phyloP scores from a whole-genome alignment of 2,797 vertebrate species.

The Taenioides sp. region DNA sequence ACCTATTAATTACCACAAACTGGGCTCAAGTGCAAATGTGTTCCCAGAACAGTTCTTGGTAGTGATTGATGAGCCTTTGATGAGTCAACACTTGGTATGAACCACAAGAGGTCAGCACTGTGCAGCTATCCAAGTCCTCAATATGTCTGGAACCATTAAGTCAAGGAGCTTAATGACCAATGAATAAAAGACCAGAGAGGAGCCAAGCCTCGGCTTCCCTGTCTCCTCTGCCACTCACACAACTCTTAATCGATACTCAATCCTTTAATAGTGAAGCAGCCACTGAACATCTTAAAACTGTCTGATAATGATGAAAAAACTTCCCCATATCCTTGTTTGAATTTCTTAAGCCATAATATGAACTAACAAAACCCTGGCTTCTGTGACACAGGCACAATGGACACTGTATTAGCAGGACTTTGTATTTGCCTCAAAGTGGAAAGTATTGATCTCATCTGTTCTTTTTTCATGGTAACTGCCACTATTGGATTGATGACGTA shows the following conservation, averaged over 20 bases:
- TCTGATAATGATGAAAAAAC: conserved; percentile 19
- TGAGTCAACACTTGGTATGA: conserved; percentile 8
- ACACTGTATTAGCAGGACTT: too few species aligned
- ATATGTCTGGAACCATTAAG: conserved; percentile 31
- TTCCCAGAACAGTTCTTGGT: conserved; percentile 2
- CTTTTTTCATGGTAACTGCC: too few species aligned
- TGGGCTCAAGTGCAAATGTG: background rate
- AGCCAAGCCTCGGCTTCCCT: conserved; percentile 32
- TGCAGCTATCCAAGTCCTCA: conserved; percentile 24
- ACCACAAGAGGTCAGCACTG: conserved; percentile 49
- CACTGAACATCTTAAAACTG: conserved; percentile 14
- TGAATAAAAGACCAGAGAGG: conserved; percentile 24
- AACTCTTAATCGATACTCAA: conserved; percentile 49
- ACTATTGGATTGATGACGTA: too few species aligned
- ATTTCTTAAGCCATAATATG: background rate
- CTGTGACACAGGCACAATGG: too few species aligned
- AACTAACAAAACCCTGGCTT: background rate
- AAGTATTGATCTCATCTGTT: too few species aligned
- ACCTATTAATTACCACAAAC: background rate
- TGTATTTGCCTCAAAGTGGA: too few species aligned
- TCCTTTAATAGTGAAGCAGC: conserved; percentile 50
- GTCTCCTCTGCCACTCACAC: conserved; percentile 32
- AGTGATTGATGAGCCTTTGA: conserved; percentile 20
- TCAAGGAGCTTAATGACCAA: conserved; percentile 29
- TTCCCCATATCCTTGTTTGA: too few species aligned